A percentile compares a stretch with the other conserved stretches of the same genome.
phyloP scores from a whole-genome alignment of 2,797 vertebrate species.

The Lemur catta region DNA sequence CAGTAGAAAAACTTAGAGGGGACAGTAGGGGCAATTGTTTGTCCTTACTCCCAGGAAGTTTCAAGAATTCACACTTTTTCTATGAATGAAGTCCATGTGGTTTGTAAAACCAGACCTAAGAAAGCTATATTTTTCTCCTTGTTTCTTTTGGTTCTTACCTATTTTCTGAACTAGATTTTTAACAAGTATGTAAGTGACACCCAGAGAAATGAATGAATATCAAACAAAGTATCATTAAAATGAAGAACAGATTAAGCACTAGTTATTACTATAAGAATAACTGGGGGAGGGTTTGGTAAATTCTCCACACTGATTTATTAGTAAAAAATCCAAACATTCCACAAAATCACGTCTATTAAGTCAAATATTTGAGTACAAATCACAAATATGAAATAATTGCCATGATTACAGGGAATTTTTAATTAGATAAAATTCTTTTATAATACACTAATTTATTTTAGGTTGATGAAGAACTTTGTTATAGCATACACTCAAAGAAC shows the following conservation, averaged over 20 bases:
- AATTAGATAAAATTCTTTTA: slow-evolving; percentile 32
- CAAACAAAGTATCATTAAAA: slow-evolving; percentile 31
- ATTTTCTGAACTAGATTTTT: slow-evolving; percentile 47
- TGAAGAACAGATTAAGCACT: background rate
- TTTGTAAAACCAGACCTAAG: slow-evolving; percentile 47
- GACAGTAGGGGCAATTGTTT: slow-evolving; percentile 7
- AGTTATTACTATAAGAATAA: slow-evolving; percentile 1
- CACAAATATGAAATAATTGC: background rate
- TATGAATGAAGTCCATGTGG: slow-evolving; percentile 28
- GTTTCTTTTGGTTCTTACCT: slow-evolving; percentile 42
- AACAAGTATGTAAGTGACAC: slow-evolving; percentile 5
- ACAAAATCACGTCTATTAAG: background rate
- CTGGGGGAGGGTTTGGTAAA: background rate
- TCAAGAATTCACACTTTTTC: slow-evolving; percentile 42
- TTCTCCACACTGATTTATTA: background rate
- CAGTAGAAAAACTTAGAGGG: slow-evolving; percentile 1
- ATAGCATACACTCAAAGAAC: background rate
- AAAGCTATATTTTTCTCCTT: background rate
- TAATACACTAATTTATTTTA: slow-evolving; percentile 29
- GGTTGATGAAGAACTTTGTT: slow-evolving; percentile 11
- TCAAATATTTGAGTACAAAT: slow-evolving; percentile 46
- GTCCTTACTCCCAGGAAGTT: slow-evolving; percentile 18
- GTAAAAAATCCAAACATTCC: slow-evolving; percentile 8
- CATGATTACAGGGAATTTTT: slow-evolving; percentile 34
- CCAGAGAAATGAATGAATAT: background rate